phyloP scores from a whole-genome alignment of 2,797 vertebrate species.

The Betta splendens region DNA sequence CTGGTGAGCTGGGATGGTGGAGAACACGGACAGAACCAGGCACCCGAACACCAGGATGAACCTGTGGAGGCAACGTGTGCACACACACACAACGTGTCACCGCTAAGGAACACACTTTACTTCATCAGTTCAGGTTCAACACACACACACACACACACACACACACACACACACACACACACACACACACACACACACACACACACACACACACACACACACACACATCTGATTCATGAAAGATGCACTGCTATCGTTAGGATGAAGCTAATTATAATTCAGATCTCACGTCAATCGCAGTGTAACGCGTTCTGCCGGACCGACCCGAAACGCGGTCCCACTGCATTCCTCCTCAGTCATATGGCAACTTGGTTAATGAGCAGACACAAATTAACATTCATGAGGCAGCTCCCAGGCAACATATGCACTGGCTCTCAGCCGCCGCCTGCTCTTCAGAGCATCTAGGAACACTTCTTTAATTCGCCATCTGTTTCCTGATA shows the following conservation, averaged over 20 bases:
- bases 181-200: no score
- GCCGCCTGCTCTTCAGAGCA: slow-evolving; percentile 29
- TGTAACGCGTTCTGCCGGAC: no score
- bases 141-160: background rate
- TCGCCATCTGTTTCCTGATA: slow-evolving; percentile 60
- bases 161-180: background rate
- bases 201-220: no score
- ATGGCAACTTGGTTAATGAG: slow-evolving; percentile 54
- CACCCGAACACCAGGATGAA: slow-evolving; percentile 98
- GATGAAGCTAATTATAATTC: background rate
- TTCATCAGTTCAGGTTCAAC: slow-evolving; percentile 10
- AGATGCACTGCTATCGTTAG: no score
- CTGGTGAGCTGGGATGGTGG: slow-evolving; percentile 93
- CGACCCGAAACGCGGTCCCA: slow-evolving; percentile 5
- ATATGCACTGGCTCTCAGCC: slow-evolving; percentile 47
- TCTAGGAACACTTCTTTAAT: slow-evolving; percentile 16
- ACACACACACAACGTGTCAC: slow-evolving; percentile 12
- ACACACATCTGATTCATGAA: no score
- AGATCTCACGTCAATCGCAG: no score
- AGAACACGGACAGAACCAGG: slow-evolving; percentile 98
- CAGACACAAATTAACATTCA: slow-evolving; percentile 58
- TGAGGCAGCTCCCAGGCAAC: slow-evolving; percentile 46
- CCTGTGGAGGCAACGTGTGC: slow-evolving; percentile 74
- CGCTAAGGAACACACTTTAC: slow-evolving; percentile 6
- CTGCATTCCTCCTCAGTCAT: slow-evolving; percentile 39